phyloP scores from a whole-genome alignment of 2,113 vertebrate species.

The Bothrops jararaca region DNA sequence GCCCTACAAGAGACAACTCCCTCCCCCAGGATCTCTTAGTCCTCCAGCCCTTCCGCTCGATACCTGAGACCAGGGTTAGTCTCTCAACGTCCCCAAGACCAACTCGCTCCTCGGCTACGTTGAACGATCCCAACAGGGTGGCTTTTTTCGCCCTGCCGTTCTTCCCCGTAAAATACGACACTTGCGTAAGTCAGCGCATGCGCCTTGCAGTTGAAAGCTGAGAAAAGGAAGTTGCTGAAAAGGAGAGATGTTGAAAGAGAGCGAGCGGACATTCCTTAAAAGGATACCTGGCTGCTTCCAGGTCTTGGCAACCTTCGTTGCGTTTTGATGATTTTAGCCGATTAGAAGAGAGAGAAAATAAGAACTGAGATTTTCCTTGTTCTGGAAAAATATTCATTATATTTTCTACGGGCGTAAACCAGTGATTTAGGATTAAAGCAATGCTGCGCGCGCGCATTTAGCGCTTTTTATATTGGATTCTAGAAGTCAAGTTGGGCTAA shows the following conservation, averaged over 20 bases:
- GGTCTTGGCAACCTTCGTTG: background rate
- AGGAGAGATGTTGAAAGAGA: too few species aligned
- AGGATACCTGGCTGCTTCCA: background rate
- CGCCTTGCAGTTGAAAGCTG: background rate
- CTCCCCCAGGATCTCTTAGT: too few species aligned
- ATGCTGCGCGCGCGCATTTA: background rate
- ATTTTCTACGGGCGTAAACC: background rate
- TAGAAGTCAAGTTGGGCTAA: background rate
- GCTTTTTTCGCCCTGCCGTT: too few species aligned
- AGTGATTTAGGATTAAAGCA: background rate
- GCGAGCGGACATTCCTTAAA: background rate
- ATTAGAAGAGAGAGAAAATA: background rate
- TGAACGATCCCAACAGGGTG: background rate
- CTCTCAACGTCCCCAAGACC: background rate
- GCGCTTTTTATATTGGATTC: background rate
- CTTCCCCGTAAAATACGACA: background rate
- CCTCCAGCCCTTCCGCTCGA: too few species aligned
- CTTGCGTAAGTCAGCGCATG: conserved; percentile 12
- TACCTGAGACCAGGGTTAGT: background rate
- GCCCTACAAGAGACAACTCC: background rate
- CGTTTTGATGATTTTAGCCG: background rate
- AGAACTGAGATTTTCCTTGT: background rate
- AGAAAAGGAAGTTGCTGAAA: background rate
- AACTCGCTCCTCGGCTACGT: background rate
- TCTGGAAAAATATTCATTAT: background rate